Conservation (phyloP, 2,888 invertebrate species). For the Meandrusa payeni region DNA sequence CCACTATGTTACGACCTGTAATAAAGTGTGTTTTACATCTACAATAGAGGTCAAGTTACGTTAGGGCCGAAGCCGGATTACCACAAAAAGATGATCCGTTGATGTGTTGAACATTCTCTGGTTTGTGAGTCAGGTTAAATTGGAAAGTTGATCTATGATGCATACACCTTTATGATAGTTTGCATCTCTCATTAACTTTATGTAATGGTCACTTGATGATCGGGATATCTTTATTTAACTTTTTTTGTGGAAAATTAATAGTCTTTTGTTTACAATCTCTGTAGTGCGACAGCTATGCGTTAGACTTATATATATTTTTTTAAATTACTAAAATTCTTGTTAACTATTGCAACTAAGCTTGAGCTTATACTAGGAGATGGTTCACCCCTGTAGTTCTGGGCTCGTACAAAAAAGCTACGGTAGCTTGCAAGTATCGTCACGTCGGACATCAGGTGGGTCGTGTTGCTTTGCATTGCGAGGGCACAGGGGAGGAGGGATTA, state of each 20-base stretch:
- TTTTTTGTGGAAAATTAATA: conserved; percentile 5
- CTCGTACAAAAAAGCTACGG: too few relatives aligned
- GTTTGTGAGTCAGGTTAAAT: conserved; percentile 36
- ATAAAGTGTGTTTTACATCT: conserved; percentile 33
- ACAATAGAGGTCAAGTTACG: conserved; percentile 36
- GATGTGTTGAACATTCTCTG: conserved; percentile 42
- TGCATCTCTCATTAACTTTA: conserved; percentile 53
- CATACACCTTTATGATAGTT: conserved; percentile 44
- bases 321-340: too few relatives aligned
- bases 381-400: too few relatives aligned
- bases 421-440: too few relatives aligned
- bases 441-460: too few relatives aligned
- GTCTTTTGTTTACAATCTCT: not conserved
- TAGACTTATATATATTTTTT: too few relatives aligned
- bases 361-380: too few relatives aligned
- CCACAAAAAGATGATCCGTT: conserved; percentile 47
- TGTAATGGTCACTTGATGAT: conserved; percentile 41
- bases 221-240: conserved; percentile 25
- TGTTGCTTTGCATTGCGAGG: too few relatives aligned
- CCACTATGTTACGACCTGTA: conserved; percentile 45
- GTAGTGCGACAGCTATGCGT: not conserved
- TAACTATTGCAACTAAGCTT: too few relatives aligned
- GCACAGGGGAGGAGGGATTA: too few relatives aligned
- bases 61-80: conserved; percentile 42
- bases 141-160: conserved; percentile 21